Conservation (phyloP, 1,140 invertebrate species). For the Drusus annulatus region DNA sequence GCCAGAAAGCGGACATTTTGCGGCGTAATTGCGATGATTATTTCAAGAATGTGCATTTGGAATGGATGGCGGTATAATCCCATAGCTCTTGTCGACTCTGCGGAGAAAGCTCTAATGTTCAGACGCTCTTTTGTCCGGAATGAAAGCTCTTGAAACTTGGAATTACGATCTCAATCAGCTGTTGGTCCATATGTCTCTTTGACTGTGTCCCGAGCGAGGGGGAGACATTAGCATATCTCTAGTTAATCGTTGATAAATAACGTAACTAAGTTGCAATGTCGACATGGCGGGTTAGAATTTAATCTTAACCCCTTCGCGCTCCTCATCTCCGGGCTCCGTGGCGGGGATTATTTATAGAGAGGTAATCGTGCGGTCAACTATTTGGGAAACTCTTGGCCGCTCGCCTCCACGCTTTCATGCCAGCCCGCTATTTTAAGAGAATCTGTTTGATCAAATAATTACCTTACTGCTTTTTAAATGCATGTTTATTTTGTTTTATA, state of each 20-base stretch:
- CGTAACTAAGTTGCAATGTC: conserved; percentile 8
- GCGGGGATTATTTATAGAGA: conserved; percentile 33
- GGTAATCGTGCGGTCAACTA: conserved; percentile 28
- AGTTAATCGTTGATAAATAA: conserved; percentile 17
- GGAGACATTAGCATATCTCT: background rate
- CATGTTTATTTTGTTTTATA: conserved; percentile 3
- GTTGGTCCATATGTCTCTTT: background rate
- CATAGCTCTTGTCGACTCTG: too few relatives aligned
- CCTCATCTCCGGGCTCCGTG: background rate
- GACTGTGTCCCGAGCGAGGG: background rate
- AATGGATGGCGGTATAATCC: too few relatives aligned
- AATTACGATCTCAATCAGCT: background rate
- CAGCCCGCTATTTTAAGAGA: conserved; percentile 29
- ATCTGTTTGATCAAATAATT: conserved; percentile 3
- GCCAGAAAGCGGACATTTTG: too few relatives aligned
- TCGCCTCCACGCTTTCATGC: conserved; percentile 11
- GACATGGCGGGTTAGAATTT: conserved; percentile 15
- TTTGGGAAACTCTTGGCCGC: conserved; percentile 35
- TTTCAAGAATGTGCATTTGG: too few relatives aligned
- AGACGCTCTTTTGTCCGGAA: too few relatives aligned
- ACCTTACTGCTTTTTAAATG: conserved; percentile 10
- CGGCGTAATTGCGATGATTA: too few relatives aligned
- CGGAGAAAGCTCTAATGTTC: too few relatives aligned
- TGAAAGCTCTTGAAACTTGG: too few relatives aligned
- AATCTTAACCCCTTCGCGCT: conserved; percentile 3